Evolutionary conservation across 2,888 invertebrate genomes (phyloP).

Genomic region (Anthoptus insignis): DNA sequence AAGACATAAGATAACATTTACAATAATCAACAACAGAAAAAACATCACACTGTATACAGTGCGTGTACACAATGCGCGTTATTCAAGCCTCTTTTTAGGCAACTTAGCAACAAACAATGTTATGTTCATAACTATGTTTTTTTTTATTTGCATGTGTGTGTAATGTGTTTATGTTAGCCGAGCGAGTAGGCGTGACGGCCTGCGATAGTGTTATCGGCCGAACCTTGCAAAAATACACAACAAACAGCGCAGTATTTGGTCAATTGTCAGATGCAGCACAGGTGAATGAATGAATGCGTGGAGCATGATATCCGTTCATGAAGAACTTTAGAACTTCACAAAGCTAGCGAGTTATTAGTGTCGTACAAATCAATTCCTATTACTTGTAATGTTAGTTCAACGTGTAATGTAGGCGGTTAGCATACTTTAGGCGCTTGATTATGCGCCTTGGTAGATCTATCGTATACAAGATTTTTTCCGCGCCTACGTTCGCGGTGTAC

Average conservation of each 20-base stretch:
- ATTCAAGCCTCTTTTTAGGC: constrained; percentile 63
- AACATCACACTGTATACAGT: constrained; percentile 18
- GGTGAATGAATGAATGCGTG: constrained; percentile 47
- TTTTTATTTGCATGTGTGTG: constrained; percentile 51
- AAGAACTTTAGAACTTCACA: too few relatives aligned
- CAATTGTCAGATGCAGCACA: constrained; percentile 55
- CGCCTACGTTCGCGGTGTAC: too few relatives aligned
- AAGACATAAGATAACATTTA: too few relatives aligned
- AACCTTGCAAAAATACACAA: constrained; percentile 86
- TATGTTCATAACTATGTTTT: constrained; percentile 41
- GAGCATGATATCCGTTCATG: too few relatives aligned
- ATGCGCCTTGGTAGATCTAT: too few relatives aligned
- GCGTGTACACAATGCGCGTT: constrained; percentile 39
- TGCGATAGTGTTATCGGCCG: constrained; percentile 80
- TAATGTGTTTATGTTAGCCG: constrained; percentile 50
- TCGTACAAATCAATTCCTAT: too few relatives aligned
- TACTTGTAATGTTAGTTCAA: too few relatives aligned
- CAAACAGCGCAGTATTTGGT: constrained; percentile 67
- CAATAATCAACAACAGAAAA: too few relatives aligned
- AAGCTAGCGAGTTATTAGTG: too few relatives aligned
- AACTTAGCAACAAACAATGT: constrained; percentile 71
- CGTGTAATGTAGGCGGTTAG: too few relatives aligned
- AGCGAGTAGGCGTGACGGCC: constrained; percentile 77
- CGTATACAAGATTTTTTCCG: too few relatives aligned
- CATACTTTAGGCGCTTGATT: too few relatives aligned